Base-by-base conservation (phyloP, 2,797 vertebrate species). In the Chlorospingus flavigularis region DNA sequence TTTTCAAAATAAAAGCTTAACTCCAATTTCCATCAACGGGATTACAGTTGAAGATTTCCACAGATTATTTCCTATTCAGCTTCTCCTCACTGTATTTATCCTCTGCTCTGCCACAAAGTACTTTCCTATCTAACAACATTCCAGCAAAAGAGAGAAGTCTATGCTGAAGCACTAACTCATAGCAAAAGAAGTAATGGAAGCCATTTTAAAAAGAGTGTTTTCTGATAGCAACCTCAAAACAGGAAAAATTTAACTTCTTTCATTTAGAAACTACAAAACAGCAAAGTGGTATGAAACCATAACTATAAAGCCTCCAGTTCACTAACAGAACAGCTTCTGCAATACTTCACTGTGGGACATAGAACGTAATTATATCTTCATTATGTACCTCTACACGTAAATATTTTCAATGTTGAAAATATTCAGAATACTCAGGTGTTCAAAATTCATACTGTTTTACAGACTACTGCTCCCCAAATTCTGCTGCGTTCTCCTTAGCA, bases 241-340 rank as follows among this genome's bases (percentile, higher is more conserved):
- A 63, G 40, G 11, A 39, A 67, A 72, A 2, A 74, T 0, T 2
- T 0, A 33, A 55, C n/a, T 65, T 63, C 33, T 55, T 82, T 83
- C 18, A 67, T 21, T 77, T 71, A 45, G 58, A 90, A 95, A 33
- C 4, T 35, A 61, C 24, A 61, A 63, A 80, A 26, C 6, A 57
- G 28, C 15, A 8, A 72, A 86, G 15, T 35, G 8, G 6, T n/a
- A 70, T 3, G 21, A 73, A 86, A 74, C 28, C 28, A 78, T 9
- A 70, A 70, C 70, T 18, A 58, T 3, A 51, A 51, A 28, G 9
- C 0, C 1, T 7, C 4, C 35, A 40, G 11, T 8, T 20, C 23
- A 55, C 13, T 37, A 90, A 31, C 20, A 53, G 23, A 88, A 79
- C 3, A 77, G 37, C 7, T 76, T 66, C 25, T 54, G 60, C 24